Percentiles rank a stretch among this genome's conserved stretches.
Evolutionary conservation across 2,888 invertebrate species (phyloP).

Genomic region (Rotaria magnacalcarata): DNA sequence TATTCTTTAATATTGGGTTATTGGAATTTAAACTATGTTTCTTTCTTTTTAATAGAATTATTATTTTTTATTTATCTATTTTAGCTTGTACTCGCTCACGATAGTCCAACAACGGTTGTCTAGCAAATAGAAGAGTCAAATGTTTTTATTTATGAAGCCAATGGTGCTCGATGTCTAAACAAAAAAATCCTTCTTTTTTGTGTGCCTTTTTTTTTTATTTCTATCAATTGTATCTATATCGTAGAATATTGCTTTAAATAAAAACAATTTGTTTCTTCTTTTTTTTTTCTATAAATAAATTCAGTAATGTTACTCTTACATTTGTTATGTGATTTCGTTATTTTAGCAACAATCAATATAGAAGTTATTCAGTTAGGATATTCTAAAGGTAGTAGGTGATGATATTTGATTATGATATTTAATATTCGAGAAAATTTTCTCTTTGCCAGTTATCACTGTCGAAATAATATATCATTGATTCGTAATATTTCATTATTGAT

Average conservation of each 20-base stretch:
- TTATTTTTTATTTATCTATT: background rate
- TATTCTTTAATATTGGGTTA: background rate
- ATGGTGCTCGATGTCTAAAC: background rate
- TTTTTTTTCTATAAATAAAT: no score
- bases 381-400: no score
- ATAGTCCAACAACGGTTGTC: conserved; percentile 33
- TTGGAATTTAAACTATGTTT: background rate
- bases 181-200: background rate
- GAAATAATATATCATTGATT: no score
- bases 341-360: no score
- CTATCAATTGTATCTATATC: conserved; percentile 3
- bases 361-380: no score
- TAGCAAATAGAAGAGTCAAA: background rate
- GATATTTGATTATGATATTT: no score
- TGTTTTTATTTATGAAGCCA: background rate
- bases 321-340: no score
- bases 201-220: background rate
- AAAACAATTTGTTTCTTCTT: background rate
- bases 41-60: background rate
- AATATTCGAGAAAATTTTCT: no score
- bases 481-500: no score
- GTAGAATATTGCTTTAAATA: background rate
- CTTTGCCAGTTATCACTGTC: no score
- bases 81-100: conserved; percentile 23
- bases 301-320: no score